Base-by-base conservation (phyloP, 2,888 invertebrate genomes). In the Anodontia alba region DNA sequence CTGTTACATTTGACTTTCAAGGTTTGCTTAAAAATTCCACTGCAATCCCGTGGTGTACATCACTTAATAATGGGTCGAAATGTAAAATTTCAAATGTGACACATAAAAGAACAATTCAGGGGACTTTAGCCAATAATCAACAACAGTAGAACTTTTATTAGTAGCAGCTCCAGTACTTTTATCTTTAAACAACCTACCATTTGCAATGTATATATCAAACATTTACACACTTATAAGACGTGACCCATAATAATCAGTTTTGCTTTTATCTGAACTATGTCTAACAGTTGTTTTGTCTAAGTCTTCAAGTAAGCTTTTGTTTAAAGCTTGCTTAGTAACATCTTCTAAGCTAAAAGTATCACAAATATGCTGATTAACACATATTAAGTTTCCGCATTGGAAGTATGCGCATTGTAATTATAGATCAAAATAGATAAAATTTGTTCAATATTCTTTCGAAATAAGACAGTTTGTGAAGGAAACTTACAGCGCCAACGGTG, bases 11-110 rank as follows among this genome's bases (percentile, higher is more conserved):
- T 62, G 17, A 3, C 62, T 33, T 62, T 3, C 7, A 33, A 62
- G 62, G 62, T 33, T 62, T 62, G 29, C 62, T 62, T 62, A 62
- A 62, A 33, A 62, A 62, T 33, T 62, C 62, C 15, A 62, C 62
- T 20, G 33, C 62, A 62, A 62, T 62, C 3, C 62, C 62, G 33
- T 62, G 5, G 33, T 62, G 62, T n/a, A 62, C 33, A 33, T 62
- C 62, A 62, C 62, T 62, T 1, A 31, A 33, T 33, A 62, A 62
- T 10, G 62, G 62, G 33, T 62, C 62, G 33, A 62, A 62, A 12
- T 31, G 62, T 33, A 62, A 62, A 62, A 62, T 33, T 62, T 62
- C 62, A 62, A 62, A 62, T 33, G 31, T 62, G 62, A 62, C 12
- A 62, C 33, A 62, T 62, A 33, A 15, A 33, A 62, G 33, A 62